phyloP scores from a whole-genome alignment of 2,113 vertebrate species.

The Pandion haliaetus region DNA sequence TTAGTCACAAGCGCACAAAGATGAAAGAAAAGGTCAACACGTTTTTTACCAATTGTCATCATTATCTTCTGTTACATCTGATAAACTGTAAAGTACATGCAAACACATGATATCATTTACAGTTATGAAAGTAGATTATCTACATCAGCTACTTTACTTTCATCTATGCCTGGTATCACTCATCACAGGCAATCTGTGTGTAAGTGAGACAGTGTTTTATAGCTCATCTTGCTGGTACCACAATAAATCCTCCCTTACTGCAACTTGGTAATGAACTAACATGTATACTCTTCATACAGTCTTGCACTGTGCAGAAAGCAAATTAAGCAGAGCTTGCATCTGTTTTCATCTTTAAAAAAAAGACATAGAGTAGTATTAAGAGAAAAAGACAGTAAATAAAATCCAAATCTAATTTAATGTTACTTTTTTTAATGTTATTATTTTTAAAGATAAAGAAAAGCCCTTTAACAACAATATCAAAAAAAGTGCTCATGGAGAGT shows the following conservation, averaged over 20 bases:
- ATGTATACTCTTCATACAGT: not conserved
- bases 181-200: not conserved
- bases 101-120: slow-evolving; percentile 63
- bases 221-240: not conserved
- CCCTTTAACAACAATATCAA: not conserved
- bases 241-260: not conserved
- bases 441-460: not conserved
- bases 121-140: slow-evolving; percentile 57
- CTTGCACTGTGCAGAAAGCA: not conserved
- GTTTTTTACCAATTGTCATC: slow-evolving; percentile 49
- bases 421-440: not conserved
- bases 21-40: slow-evolving; percentile 63
- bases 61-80: slow-evolving; percentile 60
- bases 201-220: slow-evolving; percentile 10
- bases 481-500: not conserved
- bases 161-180: slow-evolving; percentile 50
- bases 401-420: not conserved
- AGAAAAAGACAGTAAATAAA: not conserved
- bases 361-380: not conserved
- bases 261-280: not conserved
- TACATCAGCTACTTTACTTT: slow-evolving; percentile 52
- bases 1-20: slow-evolving; percentile 21
- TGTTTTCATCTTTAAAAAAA: not conserved
- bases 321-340: not conserved
- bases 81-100: slow-evolving; percentile 61